Conservation (phyloP, 30 jellyfish, hydroid and myxozoan species). For the Clytia hemisphaerica region DNA sequence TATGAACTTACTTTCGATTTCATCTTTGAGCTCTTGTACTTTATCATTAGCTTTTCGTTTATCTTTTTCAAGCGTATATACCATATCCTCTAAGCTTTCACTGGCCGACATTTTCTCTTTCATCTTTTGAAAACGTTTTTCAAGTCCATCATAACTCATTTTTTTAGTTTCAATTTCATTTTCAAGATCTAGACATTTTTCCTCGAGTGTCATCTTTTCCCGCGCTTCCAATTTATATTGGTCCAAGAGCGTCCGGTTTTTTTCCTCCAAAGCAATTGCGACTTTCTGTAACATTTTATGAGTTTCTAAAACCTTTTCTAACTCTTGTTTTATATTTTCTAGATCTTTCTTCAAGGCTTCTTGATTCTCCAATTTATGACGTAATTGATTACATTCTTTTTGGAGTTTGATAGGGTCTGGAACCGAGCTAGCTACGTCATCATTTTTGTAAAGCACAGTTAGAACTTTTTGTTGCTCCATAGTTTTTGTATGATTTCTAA, state of each 20-base stretch:
- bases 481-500: no score
- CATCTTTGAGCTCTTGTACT: conserved; percentile 55
- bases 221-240: conserved; percentile 19
- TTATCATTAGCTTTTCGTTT: conserved; percentile 51
- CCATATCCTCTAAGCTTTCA: conserved; percentile 57
- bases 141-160: conserved; percentile 37
- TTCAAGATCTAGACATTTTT: conserved; percentile 20
- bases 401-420: no score
- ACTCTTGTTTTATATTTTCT: conserved; percentile 50
- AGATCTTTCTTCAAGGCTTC: conserved; percentile 55
- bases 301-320: conserved; percentile 71
- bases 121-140: conserved; percentile 39
- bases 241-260: conserved; percentile 45
- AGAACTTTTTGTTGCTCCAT: no score
- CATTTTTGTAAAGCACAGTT: no score
- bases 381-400: conserved; percentile 12
- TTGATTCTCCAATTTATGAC: conserved; percentile 38
- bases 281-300: conserved; percentile 64
- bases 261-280: conserved; percentile 50
- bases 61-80: conserved; percentile 54
- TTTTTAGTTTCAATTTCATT: conserved; percentile 48
- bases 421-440: no score
- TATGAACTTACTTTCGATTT: conserved; percentile 20
- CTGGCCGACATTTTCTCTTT: conserved; percentile 52
- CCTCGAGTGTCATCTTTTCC: conserved; percentile 40